These are phyloP conservation scores for Alloscopus bannaensis DNA, from an alignment of 2,888 invertebrate genomes.

Conservation along the genomic window DNA sequence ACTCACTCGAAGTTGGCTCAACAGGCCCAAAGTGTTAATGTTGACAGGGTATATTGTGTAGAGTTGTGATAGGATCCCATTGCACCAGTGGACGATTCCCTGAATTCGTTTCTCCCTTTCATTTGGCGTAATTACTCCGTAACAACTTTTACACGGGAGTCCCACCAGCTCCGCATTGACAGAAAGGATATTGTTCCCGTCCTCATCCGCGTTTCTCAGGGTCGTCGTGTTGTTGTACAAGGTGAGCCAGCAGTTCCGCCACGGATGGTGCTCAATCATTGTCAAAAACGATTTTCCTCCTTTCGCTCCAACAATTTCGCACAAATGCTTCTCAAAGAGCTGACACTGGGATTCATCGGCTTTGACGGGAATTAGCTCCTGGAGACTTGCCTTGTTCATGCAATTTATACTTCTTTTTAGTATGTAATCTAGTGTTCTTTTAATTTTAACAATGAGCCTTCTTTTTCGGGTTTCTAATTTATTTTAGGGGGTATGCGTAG, in stretches of 20 bases:
- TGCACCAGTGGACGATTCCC: constrained; percentile 59
- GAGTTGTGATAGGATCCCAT: constrained; percentile 45
- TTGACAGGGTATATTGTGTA: constrained; percentile 67
- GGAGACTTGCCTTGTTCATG: constrained; percentile 27
- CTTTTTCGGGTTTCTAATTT: too few relatives aligned
- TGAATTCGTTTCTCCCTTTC: constrained; percentile 64
- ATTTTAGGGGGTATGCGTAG: too few relatives aligned
- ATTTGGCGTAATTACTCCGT: constrained; percentile 60
- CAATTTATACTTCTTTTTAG: too few relatives aligned
- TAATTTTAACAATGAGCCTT: too few relatives aligned
- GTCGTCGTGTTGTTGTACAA: constrained; percentile 24
- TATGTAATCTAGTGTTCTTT: too few relatives aligned
- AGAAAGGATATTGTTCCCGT: neutral
- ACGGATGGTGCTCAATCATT: constrained; percentile 62
- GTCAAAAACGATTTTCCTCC: constrained; percentile 56
- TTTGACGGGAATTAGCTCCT: constrained; percentile 43
- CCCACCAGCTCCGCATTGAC: neutral
- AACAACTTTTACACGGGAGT: constrained; percentile 8
- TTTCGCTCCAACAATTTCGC: constrained; percentile 41
- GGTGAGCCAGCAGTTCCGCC: constrained; percentile 53
- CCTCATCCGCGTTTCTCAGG: constrained; percentile 12
- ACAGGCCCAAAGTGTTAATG: constrained; percentile 58
- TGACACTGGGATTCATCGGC: constrained; percentile 24
- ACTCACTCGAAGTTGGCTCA: constrained; percentile 24
- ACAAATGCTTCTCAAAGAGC: constrained; percentile 53